Evolutionary conservation across 64 coral and sea anemone genomes (phyloP), one percentile per base, ranked within the genome.

Genomic region (Stylophora pistillata): DNA sequence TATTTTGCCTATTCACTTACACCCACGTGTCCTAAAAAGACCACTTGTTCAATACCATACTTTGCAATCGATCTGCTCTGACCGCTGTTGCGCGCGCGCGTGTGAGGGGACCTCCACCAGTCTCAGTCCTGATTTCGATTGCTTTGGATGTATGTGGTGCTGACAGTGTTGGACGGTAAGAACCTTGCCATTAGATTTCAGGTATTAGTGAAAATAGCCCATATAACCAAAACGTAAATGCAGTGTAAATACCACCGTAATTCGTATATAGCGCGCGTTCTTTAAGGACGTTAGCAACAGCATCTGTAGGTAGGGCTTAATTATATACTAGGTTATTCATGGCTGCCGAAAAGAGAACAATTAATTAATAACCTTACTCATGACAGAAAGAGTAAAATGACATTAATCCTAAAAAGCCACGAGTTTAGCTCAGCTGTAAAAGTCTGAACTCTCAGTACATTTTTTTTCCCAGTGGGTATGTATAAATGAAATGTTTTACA

Each of bases 231-330:
- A 10, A 25, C 21, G 69, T 65, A 21, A 66, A 26, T 70, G 53
- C 13, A 25, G 61, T 79, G 25, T 31, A 30, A 31, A 27, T 65
- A 47, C 65, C 13, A 23, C 60, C 28, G 56, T 66, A 66, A 82
- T 47, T 69, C 65, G 41, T 84, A 69, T 17, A 17, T 21, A 68
- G n/a, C 66, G 32, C 33, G 80, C 80, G 80, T 84, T 84, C 80
- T 84, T 84, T 10, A 69, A 37, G 61, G 62, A 53, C 33, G 80
- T 84, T 84, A 84, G 80, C 80, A 84, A 84, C 80, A 70, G 80
- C 65, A 68, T 68, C 80, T 53, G 62, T 84, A 32, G 61, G 69
- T 65, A 69, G 28, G 80, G 60, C 62, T 82, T 60, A 61, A 61
- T 61, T 64, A 59, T 64, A 64, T 53, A 47, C 37, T 47, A 53